phyloP scores from a whole-genome alignment of 2,113 vertebrate species.

The Cairina moschata region DNA sequence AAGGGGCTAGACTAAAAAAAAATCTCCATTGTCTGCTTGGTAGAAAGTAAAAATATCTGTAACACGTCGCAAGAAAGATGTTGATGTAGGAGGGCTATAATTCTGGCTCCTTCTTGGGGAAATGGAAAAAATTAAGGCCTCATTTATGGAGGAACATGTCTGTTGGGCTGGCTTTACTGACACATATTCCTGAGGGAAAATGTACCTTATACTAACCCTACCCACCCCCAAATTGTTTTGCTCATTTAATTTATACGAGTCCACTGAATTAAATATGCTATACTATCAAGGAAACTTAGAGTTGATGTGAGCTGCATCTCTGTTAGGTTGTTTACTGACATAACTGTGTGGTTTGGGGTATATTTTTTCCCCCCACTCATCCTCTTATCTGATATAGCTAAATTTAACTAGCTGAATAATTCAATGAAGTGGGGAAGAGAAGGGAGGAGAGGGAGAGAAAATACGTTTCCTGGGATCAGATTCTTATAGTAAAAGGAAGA shows the following conservation, averaged over 20 bases:
- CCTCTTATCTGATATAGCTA: not conserved
- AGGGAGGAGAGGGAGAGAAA: not conserved
- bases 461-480: not conserved
- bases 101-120: not conserved
- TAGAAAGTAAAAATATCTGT: not conserved
- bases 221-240: not conserved
- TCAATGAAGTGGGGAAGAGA: not conserved
- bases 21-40: not conserved
- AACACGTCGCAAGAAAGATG: not conserved
- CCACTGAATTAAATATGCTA: not conserved
- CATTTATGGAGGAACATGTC: not conserved
- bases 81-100: not conserved
- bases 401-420: constrained; percentile 25
- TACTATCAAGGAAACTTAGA: not conserved
- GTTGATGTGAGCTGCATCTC: not conserved
- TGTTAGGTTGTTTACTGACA: not conserved
- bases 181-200: not conserved
- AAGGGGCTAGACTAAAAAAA: not conserved
- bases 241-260: not conserved
- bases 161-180: not conserved
- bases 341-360: not conserved
- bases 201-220: not conserved
- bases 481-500: not conserved
- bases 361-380: not conserved
- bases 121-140: not conserved